Conservation (phyloP, 2,797 vertebrate genomes). For the Miichthys miiuy region DNA sequence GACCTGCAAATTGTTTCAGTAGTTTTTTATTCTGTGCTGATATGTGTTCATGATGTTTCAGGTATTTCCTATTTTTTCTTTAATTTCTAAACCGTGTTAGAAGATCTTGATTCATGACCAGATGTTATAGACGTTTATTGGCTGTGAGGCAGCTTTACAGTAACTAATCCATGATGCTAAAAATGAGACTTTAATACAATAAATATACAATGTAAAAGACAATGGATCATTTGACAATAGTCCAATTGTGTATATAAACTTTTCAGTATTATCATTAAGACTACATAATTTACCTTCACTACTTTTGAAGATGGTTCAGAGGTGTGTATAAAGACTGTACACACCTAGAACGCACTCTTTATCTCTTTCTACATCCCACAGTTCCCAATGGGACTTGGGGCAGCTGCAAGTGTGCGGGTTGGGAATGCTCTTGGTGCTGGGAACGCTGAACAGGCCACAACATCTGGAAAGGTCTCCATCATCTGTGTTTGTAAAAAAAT, state of each 20-base stretch:
- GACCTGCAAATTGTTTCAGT: too few species aligned
- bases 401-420: conserved; percentile 88
- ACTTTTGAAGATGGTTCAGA: too few species aligned
- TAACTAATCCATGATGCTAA: too few species aligned
- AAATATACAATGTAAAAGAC: too few species aligned
- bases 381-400: conserved; percentile 88
- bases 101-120: neutral
- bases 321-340: too few species aligned
- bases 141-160: neutral
- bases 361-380: conserved; percentile 48
- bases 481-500: conserved; percentile 84
- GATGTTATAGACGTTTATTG: neutral
- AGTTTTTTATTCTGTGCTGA: neutral
- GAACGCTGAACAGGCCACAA: conserved; percentile 88
- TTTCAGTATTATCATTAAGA: too few species aligned
- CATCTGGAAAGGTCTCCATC: conserved; percentile 84
- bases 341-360: too few species aligned
- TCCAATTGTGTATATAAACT: too few species aligned
- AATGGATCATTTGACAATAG: too few species aligned
- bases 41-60: neutral
- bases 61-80: neutral
- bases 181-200: too few species aligned
- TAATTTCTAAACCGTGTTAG: neutral
- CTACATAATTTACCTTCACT: too few species aligned
- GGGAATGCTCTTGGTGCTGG: conserved; percentile 93